Base-by-base conservation (phyloP, 1,140 invertebrate genomes). In the Drosophila equinoxialis region DNA sequence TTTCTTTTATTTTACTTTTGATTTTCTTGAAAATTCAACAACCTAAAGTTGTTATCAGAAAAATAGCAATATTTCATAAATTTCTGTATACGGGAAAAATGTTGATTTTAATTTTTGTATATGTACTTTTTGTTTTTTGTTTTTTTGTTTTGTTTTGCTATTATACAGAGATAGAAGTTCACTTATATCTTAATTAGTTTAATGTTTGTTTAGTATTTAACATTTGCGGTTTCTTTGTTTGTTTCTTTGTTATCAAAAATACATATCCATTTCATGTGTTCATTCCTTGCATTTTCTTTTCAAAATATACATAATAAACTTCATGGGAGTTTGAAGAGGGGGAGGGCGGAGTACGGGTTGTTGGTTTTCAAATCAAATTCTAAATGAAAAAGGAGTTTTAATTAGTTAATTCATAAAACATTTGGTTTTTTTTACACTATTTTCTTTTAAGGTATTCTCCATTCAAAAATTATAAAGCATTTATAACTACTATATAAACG, bases 381-480 rank as follows among this genome's bases (percentile, higher is more conserved):
- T 51, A 23, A 51, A 23, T 51, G 45, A 51, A 23, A 51, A 37
- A 30, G 30, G 30, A 17, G 4, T 14, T 48, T 48, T 7, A 89
- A 68, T 78, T 74, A 69, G 71, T 89, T 89, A 78, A 79, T 72
- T 71, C 65, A 76, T 87, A 86, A 65, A 68, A 87, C 82, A 76
- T 82, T 86, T 87, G 76, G 83, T 83, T 83, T 79, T 30, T 30
- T 87, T 23, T 23, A 51, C 71, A 86, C 77, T 79, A 72, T 87
- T 87, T 66, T 30, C 5, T 30, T 65, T 87, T 77, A 87, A 87
- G 83, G 77, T 87, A 83, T 87, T 78, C 37, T 73, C 54, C 60
- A n/a, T 66, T 69, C 67, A 79, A 68, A 79, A 76, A 77, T 76
- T 71, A 82, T 87, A 87, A 83, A 87, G 84, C 84, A 87, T 87